phyloP scores from a whole-genome alignment of 2,888 invertebrate genomes.

The Ochropleura leucogaster region DNA sequence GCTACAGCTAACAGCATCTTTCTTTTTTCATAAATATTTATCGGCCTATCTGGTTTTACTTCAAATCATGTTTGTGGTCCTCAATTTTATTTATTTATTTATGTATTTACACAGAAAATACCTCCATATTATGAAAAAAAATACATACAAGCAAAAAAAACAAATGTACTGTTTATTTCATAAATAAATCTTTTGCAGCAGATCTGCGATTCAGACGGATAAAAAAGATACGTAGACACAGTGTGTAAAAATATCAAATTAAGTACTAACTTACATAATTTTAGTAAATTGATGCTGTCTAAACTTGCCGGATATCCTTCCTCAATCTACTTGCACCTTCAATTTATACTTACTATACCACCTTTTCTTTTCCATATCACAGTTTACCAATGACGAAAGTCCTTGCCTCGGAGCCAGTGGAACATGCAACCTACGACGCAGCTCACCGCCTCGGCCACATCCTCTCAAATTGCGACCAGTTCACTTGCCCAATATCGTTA shows the following conservation, averaged over 20 bases:
- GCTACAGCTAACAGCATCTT: no score
- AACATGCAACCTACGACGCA: slow-evolving; percentile 92
- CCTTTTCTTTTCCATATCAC: slow-evolving; percentile 66
- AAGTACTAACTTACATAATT: no score
- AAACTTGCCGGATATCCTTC: no score
- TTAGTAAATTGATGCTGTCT: background rate
- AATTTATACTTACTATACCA: background rate
- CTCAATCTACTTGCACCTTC: background rate
- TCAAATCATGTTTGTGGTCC: background rate
- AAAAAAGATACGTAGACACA: no score
- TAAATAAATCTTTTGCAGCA: no score
- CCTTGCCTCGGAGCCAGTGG: slow-evolving; percentile 91
- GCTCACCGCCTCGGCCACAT: slow-evolving; percentile 89
- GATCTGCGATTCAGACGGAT: no score
- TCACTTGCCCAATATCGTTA: slow-evolving; percentile 93
- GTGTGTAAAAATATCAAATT: no score
- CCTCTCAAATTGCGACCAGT: slow-evolving; percentile 90
- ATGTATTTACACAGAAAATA: no score
- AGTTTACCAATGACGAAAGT: slow-evolving; percentile 93
- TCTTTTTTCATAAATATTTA: background rate
- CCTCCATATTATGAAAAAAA: no score
- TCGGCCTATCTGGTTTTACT: background rate
- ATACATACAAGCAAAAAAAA: no score
- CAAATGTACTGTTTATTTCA: no score
- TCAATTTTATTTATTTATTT: no score